Conservation (phyloP, 2,113 vertebrate genomes). For the Riparia riparia region DNA sequence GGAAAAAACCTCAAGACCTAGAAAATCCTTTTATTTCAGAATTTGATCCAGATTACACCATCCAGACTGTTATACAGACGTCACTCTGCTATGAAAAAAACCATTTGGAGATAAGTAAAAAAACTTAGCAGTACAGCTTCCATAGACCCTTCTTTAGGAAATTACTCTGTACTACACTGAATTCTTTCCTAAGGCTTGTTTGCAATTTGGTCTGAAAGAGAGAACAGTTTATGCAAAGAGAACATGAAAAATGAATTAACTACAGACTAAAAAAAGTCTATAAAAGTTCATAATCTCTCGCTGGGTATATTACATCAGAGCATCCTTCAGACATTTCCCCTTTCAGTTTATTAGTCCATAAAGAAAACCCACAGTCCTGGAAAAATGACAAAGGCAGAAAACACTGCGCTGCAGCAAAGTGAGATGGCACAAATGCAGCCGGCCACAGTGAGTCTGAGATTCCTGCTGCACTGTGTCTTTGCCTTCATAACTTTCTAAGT, state of each 20-base stretch:
- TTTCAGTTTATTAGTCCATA: not conserved
- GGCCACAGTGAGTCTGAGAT: not conserved
- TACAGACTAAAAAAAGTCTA: not conserved
- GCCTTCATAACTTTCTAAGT: not conserved
- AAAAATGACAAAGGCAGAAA: not conserved
- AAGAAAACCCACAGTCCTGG: not conserved
- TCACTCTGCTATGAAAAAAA: not conserved
- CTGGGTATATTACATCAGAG: not conserved
- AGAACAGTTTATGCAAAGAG: not conserved
- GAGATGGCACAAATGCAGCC: not conserved
- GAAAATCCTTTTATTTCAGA: not conserved
- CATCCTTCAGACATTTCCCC: not conserved
- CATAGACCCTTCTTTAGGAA: not conserved
- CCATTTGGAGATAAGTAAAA: not conserved
- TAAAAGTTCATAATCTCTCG: not conserved
- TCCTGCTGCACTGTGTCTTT: not conserved
- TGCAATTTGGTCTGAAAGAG: not conserved
- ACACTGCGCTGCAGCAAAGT: not conserved
- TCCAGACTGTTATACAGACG: not conserved
- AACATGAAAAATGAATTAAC: constrained; percentile 27
- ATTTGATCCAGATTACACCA: not conserved
- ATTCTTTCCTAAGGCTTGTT: not conserved
- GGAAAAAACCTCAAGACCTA: not conserved
- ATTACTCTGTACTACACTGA: not conserved
- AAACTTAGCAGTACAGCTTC: not conserved